These are phyloP conservation scores for Cassiopea andromeda DNA, from an alignment of 30 jellyfish, hydroid and myxozoan species.

Conservation along the genomic window DNA sequence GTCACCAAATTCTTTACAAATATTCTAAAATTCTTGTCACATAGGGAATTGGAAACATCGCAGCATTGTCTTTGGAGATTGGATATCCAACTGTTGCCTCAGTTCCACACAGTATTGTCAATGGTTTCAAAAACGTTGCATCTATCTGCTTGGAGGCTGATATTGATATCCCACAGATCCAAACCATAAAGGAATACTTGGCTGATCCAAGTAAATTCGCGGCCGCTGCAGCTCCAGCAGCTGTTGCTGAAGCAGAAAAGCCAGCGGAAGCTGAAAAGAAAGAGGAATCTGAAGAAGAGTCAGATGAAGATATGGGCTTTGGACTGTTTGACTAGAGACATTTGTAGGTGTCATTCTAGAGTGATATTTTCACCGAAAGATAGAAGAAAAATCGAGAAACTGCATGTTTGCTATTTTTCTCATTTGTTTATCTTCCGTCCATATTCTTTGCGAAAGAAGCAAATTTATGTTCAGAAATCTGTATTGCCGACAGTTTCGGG, in stretches of 20 bases:
- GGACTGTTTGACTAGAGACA: constrained; percentile 84
- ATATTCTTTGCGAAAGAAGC: too few relatives aligned
- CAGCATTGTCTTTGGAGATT: constrained; percentile 88
- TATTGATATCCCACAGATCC: constrained; percentile 83
- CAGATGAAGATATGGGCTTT: constrained; percentile 97
- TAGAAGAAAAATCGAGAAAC: neutral
- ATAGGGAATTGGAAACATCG: constrained; percentile 91
- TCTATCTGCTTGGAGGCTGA: constrained; percentile 97
- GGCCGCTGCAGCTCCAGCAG: constrained; percentile 91
- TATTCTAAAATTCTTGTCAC: neutral
- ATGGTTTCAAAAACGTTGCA: constrained; percentile 95
- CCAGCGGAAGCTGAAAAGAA: constrained; percentile 70
- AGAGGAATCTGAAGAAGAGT: constrained; percentile 76
- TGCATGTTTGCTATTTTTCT: too few relatives aligned
- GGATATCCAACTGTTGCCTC: constrained; percentile 99
- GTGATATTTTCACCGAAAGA: too few relatives aligned
- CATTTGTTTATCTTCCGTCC: too few relatives aligned
- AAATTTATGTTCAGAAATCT: too few relatives aligned
- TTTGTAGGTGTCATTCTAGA: neutral
- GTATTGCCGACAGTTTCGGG: too few relatives aligned
- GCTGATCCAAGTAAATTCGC: constrained; percentile 98
- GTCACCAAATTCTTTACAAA: neutral
- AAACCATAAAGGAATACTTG: constrained; percentile 77
- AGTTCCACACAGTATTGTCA: constrained; percentile 93
- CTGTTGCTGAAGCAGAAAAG: constrained; percentile 57